Conservation (phyloP, 2,888 invertebrate species). For the Diadegma fenestrale region DNA sequence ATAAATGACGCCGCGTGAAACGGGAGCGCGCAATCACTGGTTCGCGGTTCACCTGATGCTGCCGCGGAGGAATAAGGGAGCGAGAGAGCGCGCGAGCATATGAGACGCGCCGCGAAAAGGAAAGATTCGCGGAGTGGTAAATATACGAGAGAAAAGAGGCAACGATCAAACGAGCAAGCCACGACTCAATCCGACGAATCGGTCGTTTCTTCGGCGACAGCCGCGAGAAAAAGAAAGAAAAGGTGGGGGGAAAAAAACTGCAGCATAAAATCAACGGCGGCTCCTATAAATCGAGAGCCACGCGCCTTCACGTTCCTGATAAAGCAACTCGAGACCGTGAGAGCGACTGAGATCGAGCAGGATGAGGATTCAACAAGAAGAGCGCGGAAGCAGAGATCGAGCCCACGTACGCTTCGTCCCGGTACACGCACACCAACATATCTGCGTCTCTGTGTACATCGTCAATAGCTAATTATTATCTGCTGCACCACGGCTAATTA, state of each 20-base stretch:
- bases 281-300: constrained; percentile 72
- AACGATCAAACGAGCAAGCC: constrained; percentile 46
- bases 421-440: background rate
- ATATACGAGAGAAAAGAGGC: constrained; percentile 17
- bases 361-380: constrained; percentile 14
- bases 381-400: constrained; percentile 47
- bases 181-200: constrained; percentile 71
- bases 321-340: constrained; percentile 37
- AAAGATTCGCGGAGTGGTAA: constrained; percentile 15
- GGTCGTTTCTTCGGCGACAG: constrained; percentile 61
- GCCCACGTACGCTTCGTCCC: constrained; percentile 26
- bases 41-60: background rate
- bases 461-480: constrained; percentile 78
- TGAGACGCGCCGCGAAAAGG: constrained; percentile 2
- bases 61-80: constrained; percentile 27
- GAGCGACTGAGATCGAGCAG: constrained; percentile 12
- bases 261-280: constrained; percentile 64
- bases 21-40: constrained; percentile 56
- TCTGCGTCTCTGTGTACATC: constrained; percentile 10
- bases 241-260: constrained; percentile 43
- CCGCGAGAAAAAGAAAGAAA: constrained; percentile 48
- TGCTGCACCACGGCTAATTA: constrained; percentile 77
- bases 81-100: background rate
- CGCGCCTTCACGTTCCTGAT: constrained; percentile 75
- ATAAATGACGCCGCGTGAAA: constrained; percentile 68